Evolutionary conservation across 2,888 invertebrate species (phyloP), one percentile per base, ranked within the genome.

Genomic region (Plebejus melissa): DNA sequence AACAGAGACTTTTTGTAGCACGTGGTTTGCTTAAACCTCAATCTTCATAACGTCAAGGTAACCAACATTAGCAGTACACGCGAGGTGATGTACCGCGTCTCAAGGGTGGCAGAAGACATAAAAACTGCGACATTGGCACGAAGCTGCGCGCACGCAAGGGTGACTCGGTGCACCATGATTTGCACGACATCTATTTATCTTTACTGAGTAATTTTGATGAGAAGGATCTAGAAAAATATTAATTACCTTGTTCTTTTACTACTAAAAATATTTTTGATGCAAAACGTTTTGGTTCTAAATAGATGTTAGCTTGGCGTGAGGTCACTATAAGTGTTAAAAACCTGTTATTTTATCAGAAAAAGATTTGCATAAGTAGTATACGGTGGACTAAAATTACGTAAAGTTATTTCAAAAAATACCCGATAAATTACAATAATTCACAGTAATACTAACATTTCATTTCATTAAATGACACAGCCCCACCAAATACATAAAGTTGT

Each of bases 121-220:
- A 84, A 85, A 87, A 85, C 83, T 82, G 83, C 86, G 92, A 91
- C 93, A 91, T 91, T 92, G 91, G 87, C 90, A 90, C 89, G 88
- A 84, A 88, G 85, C 84, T 84, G 88, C 88, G 90, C 90, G 82
- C 93, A 91, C 93, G 93, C 93, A 90, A 91, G 88, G 88, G 87
- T 88, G 85, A 83, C 80, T 86, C 83, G 78, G 76, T 16, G 6
- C 50, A 72, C 72, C 72, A 72, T 54, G 28, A 54, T 72, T 72
- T 50, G 54, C 13, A 9, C 9, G 60, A 60, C 9, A 60, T 4
- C 22, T 58, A 58, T 58, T 58, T 7, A n/a, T 57, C 6, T 0
- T 22, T 4, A 2, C 9, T 60, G 60, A 60, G 9, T 28, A 11
- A 60, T 28, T 11, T 50, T 54, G 16, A 54, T 54, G 54, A 54